phyloP scores from a whole-genome alignment of 64 coral and sea anemone genomes.

The Porites lutea region DNA sequence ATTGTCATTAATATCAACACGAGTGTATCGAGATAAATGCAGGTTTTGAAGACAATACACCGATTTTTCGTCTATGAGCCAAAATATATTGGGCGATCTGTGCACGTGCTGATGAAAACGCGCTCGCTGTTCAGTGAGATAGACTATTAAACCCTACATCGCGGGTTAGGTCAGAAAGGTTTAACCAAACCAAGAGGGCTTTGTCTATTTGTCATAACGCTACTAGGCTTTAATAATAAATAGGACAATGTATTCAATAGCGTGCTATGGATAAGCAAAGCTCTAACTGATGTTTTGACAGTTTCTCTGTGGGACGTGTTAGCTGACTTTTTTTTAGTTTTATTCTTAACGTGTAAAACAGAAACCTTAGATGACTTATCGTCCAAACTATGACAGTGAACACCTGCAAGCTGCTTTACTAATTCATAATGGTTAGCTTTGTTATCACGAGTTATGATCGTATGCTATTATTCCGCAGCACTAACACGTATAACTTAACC shows the following conservation, averaged over 20 bases:
- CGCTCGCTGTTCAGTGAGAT: not conserved
- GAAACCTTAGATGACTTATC: not conserved
- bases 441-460: not conserved
- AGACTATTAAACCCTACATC: not conserved
- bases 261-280: not conserved
- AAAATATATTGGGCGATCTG: conserved; percentile 4
- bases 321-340: too few relatives aligned
- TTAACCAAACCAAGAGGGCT: too few relatives aligned
- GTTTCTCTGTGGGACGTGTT: too few relatives aligned
- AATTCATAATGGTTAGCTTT: conserved; percentile 14
- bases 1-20: conserved; percentile 30
- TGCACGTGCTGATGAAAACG: not conserved
- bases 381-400: not conserved
- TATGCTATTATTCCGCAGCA: conserved; percentile 3
- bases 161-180: too few relatives aligned
- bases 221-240: too few relatives aligned
- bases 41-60: not conserved
- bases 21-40: conserved; percentile 44
- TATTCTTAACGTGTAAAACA: too few relatives aligned
- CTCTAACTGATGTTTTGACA: too few relatives aligned
- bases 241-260: not conserved
- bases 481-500: not conserved
- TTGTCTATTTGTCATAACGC: too few relatives aligned
- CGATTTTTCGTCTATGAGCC: not conserved
- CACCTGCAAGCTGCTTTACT: conserved; percentile 22